Conservation (phyloP, 2,113 vertebrate species). For the Otis tarda region DNA sequence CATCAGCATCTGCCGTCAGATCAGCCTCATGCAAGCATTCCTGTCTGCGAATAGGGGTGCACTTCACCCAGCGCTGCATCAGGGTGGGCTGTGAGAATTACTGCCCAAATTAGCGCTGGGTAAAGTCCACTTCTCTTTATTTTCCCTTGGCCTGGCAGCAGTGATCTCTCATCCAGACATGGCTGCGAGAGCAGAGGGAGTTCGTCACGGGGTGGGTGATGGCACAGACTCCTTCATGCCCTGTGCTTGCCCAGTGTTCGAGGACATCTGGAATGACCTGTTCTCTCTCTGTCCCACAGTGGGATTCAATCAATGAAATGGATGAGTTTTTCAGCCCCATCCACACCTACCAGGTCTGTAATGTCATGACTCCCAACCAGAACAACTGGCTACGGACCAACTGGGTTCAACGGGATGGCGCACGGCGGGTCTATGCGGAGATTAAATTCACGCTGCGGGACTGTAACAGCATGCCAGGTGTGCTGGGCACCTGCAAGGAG, state of each 20-base stretch:
- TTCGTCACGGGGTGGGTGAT: background rate
- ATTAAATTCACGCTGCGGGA: constrained; percentile 95
- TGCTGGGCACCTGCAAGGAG: constrained; percentile 96
- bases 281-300: constrained; percentile 74
- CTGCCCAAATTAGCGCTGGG: background rate
- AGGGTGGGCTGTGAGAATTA: background rate
- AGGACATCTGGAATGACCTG: background rate
- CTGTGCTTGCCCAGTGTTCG: rapidly evolving
- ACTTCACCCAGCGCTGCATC: background rate
- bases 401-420: constrained; percentile 90
- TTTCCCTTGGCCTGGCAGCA: background rate
- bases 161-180: rapidly evolving
- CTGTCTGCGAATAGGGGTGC: rapidly evolving
- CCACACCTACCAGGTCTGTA: constrained; percentile 97
- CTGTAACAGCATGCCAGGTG: constrained; percentile 97
- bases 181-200: background rate
- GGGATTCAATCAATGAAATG: constrained; percentile 98
- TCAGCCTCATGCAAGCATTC: background rate
- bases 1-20: background rate
- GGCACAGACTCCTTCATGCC: no score
- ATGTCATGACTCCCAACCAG: constrained; percentile 96
- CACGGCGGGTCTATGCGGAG: constrained; percentile 90
- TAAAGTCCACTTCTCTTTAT: background rate
- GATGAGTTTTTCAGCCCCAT: constrained; percentile 95
- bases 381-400: constrained; percentile 96